Evolutionary conservation across 1,140 invertebrate species (phyloP), one percentile per base, ranked within the genome.

Genomic region (Proctacanthus coquilletti): DNA sequence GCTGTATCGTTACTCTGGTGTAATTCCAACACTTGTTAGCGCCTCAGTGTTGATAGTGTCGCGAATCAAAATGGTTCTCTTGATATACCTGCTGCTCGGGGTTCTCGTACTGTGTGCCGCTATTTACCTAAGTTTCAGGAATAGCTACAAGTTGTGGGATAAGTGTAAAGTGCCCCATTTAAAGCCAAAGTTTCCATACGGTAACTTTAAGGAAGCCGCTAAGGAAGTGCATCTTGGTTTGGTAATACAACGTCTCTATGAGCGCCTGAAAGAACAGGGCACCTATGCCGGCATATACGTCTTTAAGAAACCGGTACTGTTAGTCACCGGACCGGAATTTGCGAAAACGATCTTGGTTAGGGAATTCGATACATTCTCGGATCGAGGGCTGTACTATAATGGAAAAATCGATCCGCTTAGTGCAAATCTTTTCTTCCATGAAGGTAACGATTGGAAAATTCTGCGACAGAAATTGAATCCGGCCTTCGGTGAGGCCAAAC

Each of bases 401-500:
- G 32, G 40, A 27, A 27, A 43, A 31, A 36, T 40, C 10, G 48
- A 48, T 38, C 49, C 46, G 6, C 3, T 46, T 19, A 36, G 25
- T 18, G 42, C 25, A 5, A 40, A 50, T 38, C 27, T 52, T 6
- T 46, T 48, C 29, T 30, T 34, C n/a, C 19, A 46, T 19, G 40
- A 49, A 37, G 56, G 46, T 11, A 8, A 21, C 15, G 41, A 52
- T 32, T 73, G 70, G 70, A 63, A 61, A 45, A 42, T 55, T 13
- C 46, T 71, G 2, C 52, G 70, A 34, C 51, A 38, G 8, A 58
- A 60, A 30, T 49, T 72, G 13, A 61, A 60, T 0, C 65, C 66
- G 6, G 52, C 68, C 4, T 71, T 72, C 41, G 65, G 65, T 0
- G 56, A 64, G 5, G 61, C 56, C 1, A 71, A 70, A 46, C 49